phyloP scores from a whole-genome alignment of 2,888 invertebrate species.

The Anoplius nigerrimus region DNA sequence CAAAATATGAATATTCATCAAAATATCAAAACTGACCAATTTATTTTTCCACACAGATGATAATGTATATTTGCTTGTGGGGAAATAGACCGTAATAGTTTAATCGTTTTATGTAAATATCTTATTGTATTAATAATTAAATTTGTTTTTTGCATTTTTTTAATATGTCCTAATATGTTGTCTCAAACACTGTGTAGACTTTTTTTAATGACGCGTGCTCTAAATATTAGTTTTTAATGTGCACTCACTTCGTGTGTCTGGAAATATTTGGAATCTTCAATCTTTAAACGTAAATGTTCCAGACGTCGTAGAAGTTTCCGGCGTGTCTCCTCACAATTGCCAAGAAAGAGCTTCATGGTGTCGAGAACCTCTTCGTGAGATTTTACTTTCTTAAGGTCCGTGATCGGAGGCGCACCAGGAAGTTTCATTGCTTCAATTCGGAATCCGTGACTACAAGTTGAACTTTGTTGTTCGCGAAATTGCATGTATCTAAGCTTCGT shows the following conservation, averaged over 20 bases:
- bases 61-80: too few relatives aligned
- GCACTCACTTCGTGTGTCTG: slow-evolving; percentile 85
- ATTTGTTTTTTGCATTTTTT: too few relatives aligned
- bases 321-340: slow-evolving; percentile 80
- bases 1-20: too few relatives aligned
- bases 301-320: slow-evolving; percentile 84
- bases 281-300: slow-evolving; percentile 84
- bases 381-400: slow-evolving; percentile 91
- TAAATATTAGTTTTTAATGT: too few relatives aligned
- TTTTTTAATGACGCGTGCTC: too few relatives aligned
- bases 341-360: slow-evolving; percentile 86
- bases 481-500: slow-evolving; percentile 98
- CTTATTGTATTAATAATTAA: too few relatives aligned
- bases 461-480: slow-evolving; percentile 94
- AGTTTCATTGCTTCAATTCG: slow-evolving; percentile 96
- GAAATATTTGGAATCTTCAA: slow-evolving; percentile 91
- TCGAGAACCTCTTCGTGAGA: slow-evolving; percentile 84
- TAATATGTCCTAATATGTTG: too few relatives aligned
- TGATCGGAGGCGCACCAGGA: slow-evolving; percentile 87
- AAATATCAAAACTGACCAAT: too few relatives aligned
- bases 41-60: too few relatives aligned
- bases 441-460: slow-evolving; percentile 94
- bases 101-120: too few relatives aligned
- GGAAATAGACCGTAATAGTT: too few relatives aligned
- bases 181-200: too few relatives aligned